phyloP scores from a whole-genome alignment of 92 coral and sea anemone genomes.

The Paragorgia papillata region DNA sequence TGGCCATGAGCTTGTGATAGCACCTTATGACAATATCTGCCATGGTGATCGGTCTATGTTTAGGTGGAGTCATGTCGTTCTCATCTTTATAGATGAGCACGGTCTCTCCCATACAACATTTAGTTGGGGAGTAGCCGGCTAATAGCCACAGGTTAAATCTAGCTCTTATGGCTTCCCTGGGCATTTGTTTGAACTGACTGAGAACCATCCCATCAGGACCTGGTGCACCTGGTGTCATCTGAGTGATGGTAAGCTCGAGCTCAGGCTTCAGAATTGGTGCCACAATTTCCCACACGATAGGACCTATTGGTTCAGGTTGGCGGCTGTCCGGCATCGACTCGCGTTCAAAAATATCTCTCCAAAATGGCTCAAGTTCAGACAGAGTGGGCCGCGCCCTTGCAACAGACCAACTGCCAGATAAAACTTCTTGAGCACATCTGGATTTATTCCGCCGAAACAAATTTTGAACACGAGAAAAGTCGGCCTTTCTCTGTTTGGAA shows the following conservation, averaged over 20 bases:
- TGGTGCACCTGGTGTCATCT: constrained; percentile 3
- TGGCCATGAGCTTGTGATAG: constrained; percentile 33
- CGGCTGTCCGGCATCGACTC: not conserved
- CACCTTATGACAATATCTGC: constrained; percentile 1
- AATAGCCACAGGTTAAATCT: constrained; percentile 39
- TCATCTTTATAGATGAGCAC: not conserved
- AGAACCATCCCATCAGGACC: constrained; percentile 30
- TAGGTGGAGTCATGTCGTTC: not conserved
- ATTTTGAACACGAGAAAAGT: not conserved
- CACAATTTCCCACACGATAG: not conserved
- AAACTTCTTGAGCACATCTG: not conserved
- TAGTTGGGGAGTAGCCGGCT: constrained; percentile 2
- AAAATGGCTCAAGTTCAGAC: not conserved
- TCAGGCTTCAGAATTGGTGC: not conserved
- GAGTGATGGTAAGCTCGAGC: not conserved
- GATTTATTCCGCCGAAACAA: not conserved
- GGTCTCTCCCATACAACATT: constrained; percentile 11
- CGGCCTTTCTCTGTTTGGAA: not conserved
- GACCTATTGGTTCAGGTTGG: not conserved
- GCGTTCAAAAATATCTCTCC: constrained; percentile 8
- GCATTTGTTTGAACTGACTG: not conserved
- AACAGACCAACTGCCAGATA: not conserved
- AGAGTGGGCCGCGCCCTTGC: not conserved
- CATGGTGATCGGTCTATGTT: constrained; percentile 42
- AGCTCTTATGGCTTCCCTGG: not conserved